These are phyloP conservation scores for Spialia ferax DNA, from an alignment of 2,888 invertebrate species.

Conservation along the genomic window DNA sequence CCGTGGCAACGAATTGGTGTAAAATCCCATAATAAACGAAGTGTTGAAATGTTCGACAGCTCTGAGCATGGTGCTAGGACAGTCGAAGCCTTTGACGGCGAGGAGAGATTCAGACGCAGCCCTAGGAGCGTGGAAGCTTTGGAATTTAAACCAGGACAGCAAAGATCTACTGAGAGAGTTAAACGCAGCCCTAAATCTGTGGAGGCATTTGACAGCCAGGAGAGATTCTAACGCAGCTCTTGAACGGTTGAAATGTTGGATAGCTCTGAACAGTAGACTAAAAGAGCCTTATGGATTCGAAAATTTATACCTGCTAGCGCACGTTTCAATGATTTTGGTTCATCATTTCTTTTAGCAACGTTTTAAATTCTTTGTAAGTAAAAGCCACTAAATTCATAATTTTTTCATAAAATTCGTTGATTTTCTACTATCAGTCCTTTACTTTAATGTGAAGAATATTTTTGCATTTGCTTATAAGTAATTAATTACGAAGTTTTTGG, in stretches of 20 bases:
- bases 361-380: too few species aligned
- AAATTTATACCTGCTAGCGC: too few species aligned
- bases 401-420: too few species aligned
- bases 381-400: too few species aligned
- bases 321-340: too few species aligned
- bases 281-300: too few species aligned
- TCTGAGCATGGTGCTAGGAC: slow-evolving; percentile 1
- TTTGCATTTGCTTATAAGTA: too few species aligned
- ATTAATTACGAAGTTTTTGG: too few species aligned
- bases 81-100: slow-evolving; percentile 1
- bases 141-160: too few species aligned
- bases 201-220: background rate
- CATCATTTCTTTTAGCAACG: too few species aligned
- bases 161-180: slow-evolving; percentile 18
- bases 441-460: too few species aligned
- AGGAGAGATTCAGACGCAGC: slow-evolving; percentile 23
- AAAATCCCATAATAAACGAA: slow-evolving; percentile 45
- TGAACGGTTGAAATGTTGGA: slow-evolving; percentile 7
- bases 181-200: slow-evolving; percentile 36
- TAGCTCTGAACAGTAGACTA: background rate
- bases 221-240: slow-evolving; percentile 8
- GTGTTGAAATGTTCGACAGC: slow-evolving; percentile 35
- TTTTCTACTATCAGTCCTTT: too few species aligned
- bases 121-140: slow-evolving; percentile 38
- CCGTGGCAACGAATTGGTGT: slow-evolving; percentile 57